Evolutionary conservation across 1,140 invertebrate genomes (phyloP), one percentile per base, ranked within the genome.

Genomic region (Solenopsis fugax): DNA sequence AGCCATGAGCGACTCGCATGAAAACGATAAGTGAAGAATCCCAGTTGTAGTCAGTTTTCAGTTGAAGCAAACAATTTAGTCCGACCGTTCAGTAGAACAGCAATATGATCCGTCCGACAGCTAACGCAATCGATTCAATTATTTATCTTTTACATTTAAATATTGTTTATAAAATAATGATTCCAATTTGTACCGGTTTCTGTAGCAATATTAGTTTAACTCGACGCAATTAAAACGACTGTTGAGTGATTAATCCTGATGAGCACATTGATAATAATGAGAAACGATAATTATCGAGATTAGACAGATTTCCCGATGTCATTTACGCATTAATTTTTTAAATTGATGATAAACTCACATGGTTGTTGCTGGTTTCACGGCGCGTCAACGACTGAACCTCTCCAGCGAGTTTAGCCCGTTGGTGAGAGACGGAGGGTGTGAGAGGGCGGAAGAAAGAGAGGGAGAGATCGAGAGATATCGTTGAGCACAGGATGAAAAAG

Each of bases 381-480:
- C 89, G 85, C 87, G 58, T 86, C 76, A 67, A 71, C 72, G 81
- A 90, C 89, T 90, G 88, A 89, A 81, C 37, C 50, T 73, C 87
- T 84, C 41, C 41, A 52, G 7, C 41, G 24, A 29, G 77, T 13
- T 78, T 50, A 69, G 52, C 62, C 29, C 54, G 18, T 81, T 58
- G 77, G 29, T 29, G 29, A 29, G 34, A 71, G 65, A 52, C 24
- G 50, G 24, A 52, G 58, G 48, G 67, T 72, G 64, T 12, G 29
- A 13, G 67, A 34, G 16, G 4, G 21, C 10, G 12, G 29, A 60
- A 41, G 18, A 73, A 34, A 69, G 56, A 64, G 58, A 48, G 48
- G 24, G 65, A 69, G 13, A 73, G 52, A 37, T 62, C 4, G 69
- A 13, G 52, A 58, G 34, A 37, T 21, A 50, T 37, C 9, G 10